Evolutionary conservation across 2,797 vertebrate species (phyloP), one percentile per base, ranked within the genome.

Genomic region (Pseudotriccus pelzelni): DNA sequence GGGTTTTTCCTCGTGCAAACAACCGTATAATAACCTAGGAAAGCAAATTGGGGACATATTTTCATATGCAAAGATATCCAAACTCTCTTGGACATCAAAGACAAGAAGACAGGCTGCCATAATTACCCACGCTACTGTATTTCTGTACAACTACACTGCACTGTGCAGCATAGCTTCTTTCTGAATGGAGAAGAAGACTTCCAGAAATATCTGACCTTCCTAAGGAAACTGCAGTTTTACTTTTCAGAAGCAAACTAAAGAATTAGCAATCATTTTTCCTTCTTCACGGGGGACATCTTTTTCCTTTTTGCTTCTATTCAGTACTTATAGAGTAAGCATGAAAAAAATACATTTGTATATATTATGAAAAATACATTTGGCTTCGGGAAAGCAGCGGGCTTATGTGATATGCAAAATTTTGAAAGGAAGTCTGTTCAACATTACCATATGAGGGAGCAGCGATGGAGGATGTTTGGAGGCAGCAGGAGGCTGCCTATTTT

Each of bases 51-150:
- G 25, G 46, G 37, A 69, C 41, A 39, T 69, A 87, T 91, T 74
- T 92, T 72, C 52, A 92, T 73, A 90, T 70, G 64, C 49, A 94
- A 94, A 94, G 36, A 56, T 30, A 91, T 28, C 32, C 52, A 89
- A 49, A 86, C 44, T 77, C 39, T 47, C 36, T 55, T 47, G 34
- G 34, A 34, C 70, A 93, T 46, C 79, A 83, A 49, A 79, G 56
- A 32, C 63, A 81, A 59, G 32, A 52, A 0, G 7, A 55, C 30
- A 83, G 44, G 56, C 41, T 91, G 66, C 86, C 2, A 7, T 24
- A 83, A 56, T 69, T 60, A 85, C 9, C 39, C 56, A 67, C 1
- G 3, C 30, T 37, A 34, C 30, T 3, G 0, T 8, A 58, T 43
- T 72, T 82, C 62, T 55, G 30, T 7, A 15, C 4, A 4, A 56